Percentiles rank a stretch among this genome's conserved stretches.
phyloP scores from a whole-genome alignment of 2,113 vertebrate species.

The Connochaetes taurinus region DNA sequence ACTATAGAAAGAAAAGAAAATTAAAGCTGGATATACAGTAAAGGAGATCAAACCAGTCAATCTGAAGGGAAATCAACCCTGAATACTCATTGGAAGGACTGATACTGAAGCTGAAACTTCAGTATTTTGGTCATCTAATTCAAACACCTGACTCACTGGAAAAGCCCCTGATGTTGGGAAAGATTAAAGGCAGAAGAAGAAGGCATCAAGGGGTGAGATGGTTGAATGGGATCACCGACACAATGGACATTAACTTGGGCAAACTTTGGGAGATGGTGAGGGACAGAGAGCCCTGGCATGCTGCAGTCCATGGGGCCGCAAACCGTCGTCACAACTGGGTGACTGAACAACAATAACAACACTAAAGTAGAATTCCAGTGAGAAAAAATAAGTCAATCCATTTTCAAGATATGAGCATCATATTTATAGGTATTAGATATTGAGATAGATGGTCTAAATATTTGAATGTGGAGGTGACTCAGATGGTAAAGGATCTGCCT shows the following conservation, averaged over 20 bases:
- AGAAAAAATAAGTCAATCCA: background rate
- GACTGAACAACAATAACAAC: background rate
- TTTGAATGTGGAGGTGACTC: background rate
- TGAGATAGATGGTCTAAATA: background rate
- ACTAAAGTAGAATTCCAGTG: background rate
- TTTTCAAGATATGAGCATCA: background rate
- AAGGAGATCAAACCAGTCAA: background rate
- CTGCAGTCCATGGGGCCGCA: accelerated
- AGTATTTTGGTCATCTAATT: background rate
- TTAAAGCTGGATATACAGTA: background rate
- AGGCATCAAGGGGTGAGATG: background rate
- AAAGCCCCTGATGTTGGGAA: background rate
- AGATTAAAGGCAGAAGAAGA: background rate
- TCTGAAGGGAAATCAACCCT: background rate
- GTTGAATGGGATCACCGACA: background rate
- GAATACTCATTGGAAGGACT: background rate
- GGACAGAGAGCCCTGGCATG: background rate
- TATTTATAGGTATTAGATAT: background rate
- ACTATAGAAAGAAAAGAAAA: background rate
- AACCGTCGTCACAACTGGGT: background rate
- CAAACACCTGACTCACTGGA: background rate
- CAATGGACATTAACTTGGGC: background rate
- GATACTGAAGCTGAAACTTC: background rate
- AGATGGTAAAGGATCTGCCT: background rate
- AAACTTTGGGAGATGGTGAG: background rate